Evolutionary conservation across 2,113 vertebrate genomes (phyloP), one percentile per base, ranked within the genome.

Genomic region (Rhineura floridana): DNA sequence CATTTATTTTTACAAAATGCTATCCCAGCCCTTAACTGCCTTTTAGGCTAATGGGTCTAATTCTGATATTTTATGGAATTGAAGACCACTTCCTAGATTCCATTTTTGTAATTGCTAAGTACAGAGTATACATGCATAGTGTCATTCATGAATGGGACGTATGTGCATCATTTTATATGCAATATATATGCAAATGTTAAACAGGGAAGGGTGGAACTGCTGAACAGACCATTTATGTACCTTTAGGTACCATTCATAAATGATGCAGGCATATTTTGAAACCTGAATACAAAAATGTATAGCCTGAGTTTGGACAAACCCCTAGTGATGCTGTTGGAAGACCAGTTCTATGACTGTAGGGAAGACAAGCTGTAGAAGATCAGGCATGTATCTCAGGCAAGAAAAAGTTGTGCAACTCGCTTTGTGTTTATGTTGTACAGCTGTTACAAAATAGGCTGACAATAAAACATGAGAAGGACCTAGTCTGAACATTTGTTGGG

Each of bases 391-490:
- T 59, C 69, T 83, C 52, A n/a, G n/a, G n/a, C n/a, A 91, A 83
- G n/a, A 90, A 33, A 91, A 95, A 90, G 79, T 93, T 93, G 83
- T 0, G 4, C 83, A 93, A 90, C 67, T 73, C 50, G 7, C 46
- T 89, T 62, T 73, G 73, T 88, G 88, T 86, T 94, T 90, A 94
- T 89, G 77, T 59, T 50, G 84, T 0, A 0, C 93, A 95, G 94
- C 93, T 96, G 95, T 88, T 83, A 25, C n/a, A 88, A 44, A 85
- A 80, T 52, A 46, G 84, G 91, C 81, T 89, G 85, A 75, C 93
- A 91, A 87, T 88, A 90, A 91, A 90, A 80, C 75, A 91, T 36
- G 78, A 86, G 81, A 81, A 86, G 89, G 90, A 93, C 89, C 91
- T 94, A 88, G 88, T 67, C 86, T 62, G 84, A 92, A 87, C 87